These are phyloP conservation scores for Apomyelois bistriatella DNA, from an alignment of 2,888 invertebrate genomes.

Conservation along the genomic window DNA sequence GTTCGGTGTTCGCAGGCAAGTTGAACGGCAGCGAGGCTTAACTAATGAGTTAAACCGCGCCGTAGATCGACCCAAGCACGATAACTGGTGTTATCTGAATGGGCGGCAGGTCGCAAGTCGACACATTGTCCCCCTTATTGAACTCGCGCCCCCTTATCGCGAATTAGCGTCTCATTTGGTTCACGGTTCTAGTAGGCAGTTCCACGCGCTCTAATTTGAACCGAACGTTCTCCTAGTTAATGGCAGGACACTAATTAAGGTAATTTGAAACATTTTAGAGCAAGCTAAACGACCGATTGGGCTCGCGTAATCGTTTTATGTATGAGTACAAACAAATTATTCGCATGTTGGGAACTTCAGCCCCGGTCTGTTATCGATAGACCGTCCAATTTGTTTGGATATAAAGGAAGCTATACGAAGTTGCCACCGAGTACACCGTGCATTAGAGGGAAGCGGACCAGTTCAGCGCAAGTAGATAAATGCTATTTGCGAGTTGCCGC, in stretches of 20 bases:
- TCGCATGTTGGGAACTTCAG: slow-evolving; percentile 16
- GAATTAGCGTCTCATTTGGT: slow-evolving; percentile 68
- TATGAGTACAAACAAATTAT: slow-evolving; percentile 20
- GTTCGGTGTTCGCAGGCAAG: slow-evolving; percentile 9
- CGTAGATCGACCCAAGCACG: slow-evolving; percentile 38
- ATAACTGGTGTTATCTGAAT: slow-evolving; percentile 54
- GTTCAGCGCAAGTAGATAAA: slow-evolving; percentile 50
- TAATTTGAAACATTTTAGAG: slow-evolving; percentile 66
- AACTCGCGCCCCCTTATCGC: slow-evolving; percentile 66
- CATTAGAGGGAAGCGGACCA: slow-evolving; percentile 49
- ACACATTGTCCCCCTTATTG: slow-evolving; percentile 64
- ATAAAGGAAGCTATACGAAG: slow-evolving; percentile 32
- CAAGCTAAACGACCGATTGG: slow-evolving; percentile 41
- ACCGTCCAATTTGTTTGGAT: slow-evolving; percentile 31
- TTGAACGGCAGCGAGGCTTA: slow-evolving; percentile 5
- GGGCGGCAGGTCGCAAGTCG: slow-evolving; percentile 41
- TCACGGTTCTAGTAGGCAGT: slow-evolving; percentile 67
- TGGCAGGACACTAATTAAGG: slow-evolving; percentile 67
- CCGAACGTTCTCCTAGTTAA: slow-evolving; percentile 57
- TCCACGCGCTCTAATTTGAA: slow-evolving; percentile 67
- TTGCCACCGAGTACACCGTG: slow-evolving; percentile 50
- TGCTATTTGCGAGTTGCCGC: slow-evolving; percentile 67
- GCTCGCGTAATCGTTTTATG: slow-evolving; percentile 28
- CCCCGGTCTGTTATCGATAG: slow-evolving; percentile 21
- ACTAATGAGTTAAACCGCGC: slow-evolving; percentile 16